A percentile compares a stretch with the other conserved stretches of the same genome.
Conservation (phyloP, 2,113 vertebrate species). For the Suncus etruscus region DNA sequence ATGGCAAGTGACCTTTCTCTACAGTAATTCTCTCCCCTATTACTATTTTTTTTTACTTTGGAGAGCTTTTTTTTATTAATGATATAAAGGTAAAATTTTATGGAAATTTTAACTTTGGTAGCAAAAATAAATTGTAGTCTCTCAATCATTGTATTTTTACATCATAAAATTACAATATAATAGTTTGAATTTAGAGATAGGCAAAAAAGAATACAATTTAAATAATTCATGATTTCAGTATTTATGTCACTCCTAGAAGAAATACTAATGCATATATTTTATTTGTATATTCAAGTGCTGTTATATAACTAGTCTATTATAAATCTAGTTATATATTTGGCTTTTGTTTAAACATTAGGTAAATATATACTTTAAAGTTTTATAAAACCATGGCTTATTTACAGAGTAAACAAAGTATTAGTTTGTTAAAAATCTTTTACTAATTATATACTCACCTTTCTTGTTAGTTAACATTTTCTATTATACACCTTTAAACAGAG, state of each 20-base stretch:
- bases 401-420: background rate
- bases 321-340: background rate
- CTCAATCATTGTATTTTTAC: background rate
- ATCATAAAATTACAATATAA: constrained; percentile 1
- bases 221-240: background rate
- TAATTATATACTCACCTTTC: background rate
- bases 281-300: background rate
- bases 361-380: constrained; percentile 14
- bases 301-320: background rate
- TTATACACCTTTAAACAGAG: background rate
- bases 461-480: background rate
- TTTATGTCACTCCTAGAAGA: background rate
- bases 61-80: background rate
- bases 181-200: background rate
- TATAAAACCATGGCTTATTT: background rate
- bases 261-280: background rate
- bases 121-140: background rate
- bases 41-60: background rate
- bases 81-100: background rate
- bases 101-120: background rate
- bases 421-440: background rate
- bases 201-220: background rate
- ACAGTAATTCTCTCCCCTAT: no score
- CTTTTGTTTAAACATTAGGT: background rate
- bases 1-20: no score